Conservation (phyloP, 2,888 invertebrate species). For the Polyommatus iphigenia region DNA sequence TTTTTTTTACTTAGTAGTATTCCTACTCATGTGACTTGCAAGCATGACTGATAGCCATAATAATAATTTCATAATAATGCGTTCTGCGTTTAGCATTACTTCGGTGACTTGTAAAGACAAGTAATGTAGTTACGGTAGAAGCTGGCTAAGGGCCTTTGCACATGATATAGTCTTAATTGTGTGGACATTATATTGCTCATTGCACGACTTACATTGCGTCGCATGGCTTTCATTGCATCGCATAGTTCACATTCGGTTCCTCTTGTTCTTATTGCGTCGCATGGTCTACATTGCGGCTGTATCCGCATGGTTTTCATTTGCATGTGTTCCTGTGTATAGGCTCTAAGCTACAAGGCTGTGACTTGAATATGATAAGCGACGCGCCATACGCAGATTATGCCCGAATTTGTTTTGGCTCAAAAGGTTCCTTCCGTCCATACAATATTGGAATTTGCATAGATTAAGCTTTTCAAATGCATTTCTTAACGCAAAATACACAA, state of each 20-base stretch:
- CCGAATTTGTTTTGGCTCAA: conserved; percentile 64
- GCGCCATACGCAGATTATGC: conserved; percentile 48
- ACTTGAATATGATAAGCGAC: conserved; percentile 44
- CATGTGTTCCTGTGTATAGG: conserved; percentile 30
- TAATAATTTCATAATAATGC: background rate
- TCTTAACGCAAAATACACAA: conserved; percentile 46
- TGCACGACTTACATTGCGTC: background rate
- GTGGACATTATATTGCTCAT: background rate
- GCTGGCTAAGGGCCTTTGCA: conserved; percentile 16
- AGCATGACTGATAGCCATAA: background rate
- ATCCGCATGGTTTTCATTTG: conserved; percentile 13
- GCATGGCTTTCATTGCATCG: background rate
- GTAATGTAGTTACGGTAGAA: background rate
- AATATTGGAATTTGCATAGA: conserved; percentile 65
- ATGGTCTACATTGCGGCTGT: background rate
- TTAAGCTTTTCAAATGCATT: conserved; percentile 65
- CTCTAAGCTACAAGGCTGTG: conserved; percentile 32
- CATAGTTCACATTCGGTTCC: background rate
- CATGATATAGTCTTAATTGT: background rate
- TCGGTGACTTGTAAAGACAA: conserved; percentile 17
- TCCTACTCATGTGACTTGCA: background rate
- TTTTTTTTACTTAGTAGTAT: background rate
- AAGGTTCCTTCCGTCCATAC: conserved; percentile 74
- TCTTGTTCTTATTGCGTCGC: background rate
- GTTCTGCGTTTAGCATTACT: conserved; percentile 4